phyloP scores from a whole-genome alignment of 2,888 invertebrate genomes.

The Temnothorax rugatulus region DNA sequence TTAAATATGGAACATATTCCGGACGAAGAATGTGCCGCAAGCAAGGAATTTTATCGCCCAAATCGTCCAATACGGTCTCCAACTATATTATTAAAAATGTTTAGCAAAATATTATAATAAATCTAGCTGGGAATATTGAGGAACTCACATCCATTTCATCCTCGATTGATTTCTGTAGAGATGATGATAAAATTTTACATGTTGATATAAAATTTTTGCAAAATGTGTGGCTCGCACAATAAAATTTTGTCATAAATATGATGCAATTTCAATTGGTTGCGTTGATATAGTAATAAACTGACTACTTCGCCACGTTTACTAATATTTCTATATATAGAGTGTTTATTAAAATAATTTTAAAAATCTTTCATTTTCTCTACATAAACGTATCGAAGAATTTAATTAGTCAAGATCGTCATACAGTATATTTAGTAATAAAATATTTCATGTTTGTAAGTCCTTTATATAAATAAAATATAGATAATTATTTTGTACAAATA shows the following conservation, averaged over 20 bases:
- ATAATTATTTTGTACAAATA: not conserved
- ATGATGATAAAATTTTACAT: slow-evolving; percentile 20
- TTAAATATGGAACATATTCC: slow-evolving; percentile 78
- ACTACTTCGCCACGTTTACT: slow-evolving; percentile 12
- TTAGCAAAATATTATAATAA: slow-evolving; percentile 24
- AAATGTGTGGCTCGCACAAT: not conserved
- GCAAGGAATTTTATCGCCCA: slow-evolving; percentile 75
- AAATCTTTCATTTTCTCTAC: not conserved
- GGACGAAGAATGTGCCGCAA: slow-evolving; percentile 74
- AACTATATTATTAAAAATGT: slow-evolving; percentile 53
- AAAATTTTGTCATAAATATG: not conserved
- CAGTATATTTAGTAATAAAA: slow-evolving; percentile 16
- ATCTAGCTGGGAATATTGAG: not conserved
- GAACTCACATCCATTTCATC: slow-evolving; percentile 59
- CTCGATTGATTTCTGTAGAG: slow-evolving; percentile 2
- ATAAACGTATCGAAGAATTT: not conserved
- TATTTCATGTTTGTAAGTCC: not conserved
- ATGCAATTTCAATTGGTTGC: slow-evolving; percentile 13
- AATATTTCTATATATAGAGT: not conserved
- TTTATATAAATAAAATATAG: slow-evolving; percentile 5
- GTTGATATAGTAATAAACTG: not conserved
- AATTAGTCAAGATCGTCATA: not conserved
- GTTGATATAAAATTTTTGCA: not conserved
- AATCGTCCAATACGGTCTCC: slow-evolving; percentile 64
- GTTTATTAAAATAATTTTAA: not conserved